Conservation (phyloP, 2,888 invertebrate species). For the Conomelus anceps region DNA sequence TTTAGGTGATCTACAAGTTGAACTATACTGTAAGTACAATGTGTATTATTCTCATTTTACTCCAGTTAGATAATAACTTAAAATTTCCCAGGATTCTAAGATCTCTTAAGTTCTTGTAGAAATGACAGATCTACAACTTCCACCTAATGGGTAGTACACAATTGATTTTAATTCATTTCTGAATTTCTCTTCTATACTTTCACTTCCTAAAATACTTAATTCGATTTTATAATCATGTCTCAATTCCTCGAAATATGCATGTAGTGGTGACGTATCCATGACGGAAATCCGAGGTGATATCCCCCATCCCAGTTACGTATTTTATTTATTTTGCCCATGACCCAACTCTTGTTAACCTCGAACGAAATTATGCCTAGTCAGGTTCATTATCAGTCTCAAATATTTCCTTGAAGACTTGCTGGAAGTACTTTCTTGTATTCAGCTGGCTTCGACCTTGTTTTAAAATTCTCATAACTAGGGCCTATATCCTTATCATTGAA, state of each 20-base stretch:
- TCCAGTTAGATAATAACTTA: neutral
- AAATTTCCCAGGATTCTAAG: neutral
- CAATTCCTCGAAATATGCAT: neutral
- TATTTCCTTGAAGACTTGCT: neutral
- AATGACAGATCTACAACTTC: neutral
- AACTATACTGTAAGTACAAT: neutral
- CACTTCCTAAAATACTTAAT: neutral
- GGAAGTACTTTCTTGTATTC: neutral
- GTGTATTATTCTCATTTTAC: neutral
- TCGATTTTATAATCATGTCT: neutral
- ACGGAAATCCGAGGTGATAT: neutral
- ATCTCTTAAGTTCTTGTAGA: neutral
- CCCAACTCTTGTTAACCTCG: constrained; percentile 4
- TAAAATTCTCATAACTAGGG: too few relatives aligned
- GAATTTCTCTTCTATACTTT: neutral
- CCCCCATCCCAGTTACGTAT: neutral
- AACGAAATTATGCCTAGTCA: neutral
- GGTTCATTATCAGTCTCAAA: neutral
- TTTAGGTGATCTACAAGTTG: constrained; percentile 2
- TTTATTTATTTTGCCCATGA: neutral
- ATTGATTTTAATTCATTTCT: neutral
- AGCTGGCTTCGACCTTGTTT: neutral
- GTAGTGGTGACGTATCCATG: neutral
- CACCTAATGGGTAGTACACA: neutral
- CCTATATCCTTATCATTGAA: neutral